Percentiles rank a stretch among this genome's conserved stretches.
These are phyloP conservation scores for Momotus momota DNA, from an alignment of 2,797 vertebrate genomes.

Conservation along the genomic window DNA sequence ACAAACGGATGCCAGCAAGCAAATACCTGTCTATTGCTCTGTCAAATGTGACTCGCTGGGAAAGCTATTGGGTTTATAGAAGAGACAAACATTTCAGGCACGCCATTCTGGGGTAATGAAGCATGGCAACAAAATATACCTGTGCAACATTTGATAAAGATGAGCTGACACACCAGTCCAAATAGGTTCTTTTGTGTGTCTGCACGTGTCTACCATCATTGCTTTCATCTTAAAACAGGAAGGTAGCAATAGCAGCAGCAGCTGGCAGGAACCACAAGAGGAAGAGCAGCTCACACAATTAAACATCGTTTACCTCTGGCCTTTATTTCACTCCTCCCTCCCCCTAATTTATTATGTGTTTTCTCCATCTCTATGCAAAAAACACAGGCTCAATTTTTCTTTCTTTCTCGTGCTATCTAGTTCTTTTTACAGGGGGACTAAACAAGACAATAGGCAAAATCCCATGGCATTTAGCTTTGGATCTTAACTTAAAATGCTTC, in stretches of 20 bases:
- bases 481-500: slow-evolving; percentile 76
- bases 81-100: slow-evolving; percentile 98
- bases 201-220: slow-evolving; percentile 93
- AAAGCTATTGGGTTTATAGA: slow-evolving; percentile 84
- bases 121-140: slow-evolving; percentile 98
- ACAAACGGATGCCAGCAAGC: slow-evolving; percentile 72
- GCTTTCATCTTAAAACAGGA: slow-evolving; percentile 84
- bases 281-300: slow-evolving; percentile 89
- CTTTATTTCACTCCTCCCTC: slow-evolving; percentile 86
- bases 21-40: slow-evolving; percentile 80
- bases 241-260: slow-evolving; percentile 84
- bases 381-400: slow-evolving; percentile 85
- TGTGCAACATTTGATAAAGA: slow-evolving; percentile 99
- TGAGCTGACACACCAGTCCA: slow-evolving; percentile 98
- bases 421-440: slow-evolving; percentile 73
- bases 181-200: slow-evolving; percentile 97
- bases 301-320: slow-evolving; percentile 88
- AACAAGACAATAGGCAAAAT: slow-evolving; percentile 79
- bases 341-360: slow-evolving; percentile 84
- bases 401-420: slow-evolving; percentile 85
- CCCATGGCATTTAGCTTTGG: slow-evolving; percentile 73
- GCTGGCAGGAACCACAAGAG: slow-evolving; percentile 89
- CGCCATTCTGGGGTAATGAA: slow-evolving; percentile 98
- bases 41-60: slow-evolving; percentile 81
- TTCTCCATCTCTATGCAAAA: slow-evolving; percentile 77